These are phyloP conservation scores for Ceraclea dissimilis DNA, from an alignment of 2,888 invertebrate genomes.

Conservation along the genomic window DNA sequence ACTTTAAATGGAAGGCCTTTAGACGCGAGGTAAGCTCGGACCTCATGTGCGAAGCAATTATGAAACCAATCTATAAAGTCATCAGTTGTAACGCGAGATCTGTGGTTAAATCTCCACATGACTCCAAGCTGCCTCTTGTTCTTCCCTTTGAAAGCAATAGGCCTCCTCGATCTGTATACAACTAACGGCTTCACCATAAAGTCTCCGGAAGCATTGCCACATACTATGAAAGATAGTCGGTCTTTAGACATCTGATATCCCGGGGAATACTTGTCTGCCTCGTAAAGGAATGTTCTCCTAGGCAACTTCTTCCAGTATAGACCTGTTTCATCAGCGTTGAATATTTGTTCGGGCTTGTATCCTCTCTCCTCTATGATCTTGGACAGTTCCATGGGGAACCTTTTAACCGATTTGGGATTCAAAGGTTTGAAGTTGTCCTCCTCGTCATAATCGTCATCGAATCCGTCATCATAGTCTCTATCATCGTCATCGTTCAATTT, in stretches of 20 bases:
- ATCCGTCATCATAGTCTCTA: neutral
- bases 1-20: constrained; percentile 26
- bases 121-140: constrained; percentile 27
- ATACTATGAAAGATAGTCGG: constrained; percentile 29
- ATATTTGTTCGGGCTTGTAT: constrained; percentile 28
- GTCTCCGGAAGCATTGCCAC: constrained; percentile 29
- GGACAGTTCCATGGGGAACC: constrained; percentile 12
- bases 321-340: constrained; percentile 29
- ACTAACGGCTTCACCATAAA: constrained; percentile 29
- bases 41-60: constrained; percentile 26
- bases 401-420: constrained; percentile 15
- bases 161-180: constrained; percentile 28
- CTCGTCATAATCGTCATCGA: neutral
- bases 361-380: constrained; percentile 27
- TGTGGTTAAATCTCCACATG: constrained; percentile 28
- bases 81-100: constrained; percentile 27
- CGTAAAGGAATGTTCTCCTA: constrained; percentile 29
- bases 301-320: constrained; percentile 31
- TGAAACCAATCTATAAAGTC: constrained; percentile 24
- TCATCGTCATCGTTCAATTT: neutral
- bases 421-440: neutral
- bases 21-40: constrained; percentile 22
- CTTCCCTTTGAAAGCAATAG: constrained; percentile 28
- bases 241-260: constrained; percentile 29
- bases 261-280: constrained; percentile 28